Percentiles rank a stretch among this genome's conserved stretches.
These are phyloP conservation scores for Enteromius treurensis DNA, from an alignment of 2,797 vertebrate species.

Conservation along the genomic window DNA sequence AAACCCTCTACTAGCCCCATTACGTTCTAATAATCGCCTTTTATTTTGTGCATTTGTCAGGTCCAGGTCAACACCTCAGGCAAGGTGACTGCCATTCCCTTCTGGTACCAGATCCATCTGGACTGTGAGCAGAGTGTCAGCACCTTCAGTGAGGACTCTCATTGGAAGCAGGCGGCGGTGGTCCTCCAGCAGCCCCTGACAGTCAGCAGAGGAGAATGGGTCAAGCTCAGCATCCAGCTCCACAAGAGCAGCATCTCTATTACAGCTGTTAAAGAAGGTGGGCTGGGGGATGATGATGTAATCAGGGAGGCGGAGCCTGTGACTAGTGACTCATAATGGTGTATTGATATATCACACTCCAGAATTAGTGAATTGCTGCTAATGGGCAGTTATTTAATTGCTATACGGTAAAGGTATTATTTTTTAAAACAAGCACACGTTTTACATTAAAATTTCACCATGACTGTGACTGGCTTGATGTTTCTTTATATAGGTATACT, in stretches of 20 bases:
- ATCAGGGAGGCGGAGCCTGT: not conserved
- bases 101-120: constrained; percentile 93
- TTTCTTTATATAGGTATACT: not conserved
- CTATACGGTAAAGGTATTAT: not conserved
- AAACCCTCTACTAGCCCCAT: not conserved
- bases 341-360: not conserved
- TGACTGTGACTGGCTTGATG: not conserved
- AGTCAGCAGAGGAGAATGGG: constrained; percentile 82
- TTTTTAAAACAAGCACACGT: constrained; percentile 20
- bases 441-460: constrained; percentile 36
- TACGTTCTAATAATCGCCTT: not conserved
- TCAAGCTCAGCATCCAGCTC: constrained; percentile 83
- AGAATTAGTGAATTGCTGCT: not conserved
- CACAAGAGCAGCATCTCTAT: constrained; percentile 94
- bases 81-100: constrained; percentile 90
- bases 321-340: not conserved
- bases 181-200: constrained; percentile 86
- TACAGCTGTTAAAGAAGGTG: constrained; percentile 66
- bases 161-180: constrained; percentile 96
- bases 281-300: not conserved
- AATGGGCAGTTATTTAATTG: constrained; percentile 11
- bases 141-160: constrained; percentile 85
- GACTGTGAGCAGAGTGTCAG: constrained; percentile 85
- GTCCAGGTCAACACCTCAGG: constrained; percentile 82
- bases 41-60: constrained; percentile 68